Base-by-base conservation (phyloP, 2,888 invertebrate genomes). In the Apeira syringaria region DNA sequence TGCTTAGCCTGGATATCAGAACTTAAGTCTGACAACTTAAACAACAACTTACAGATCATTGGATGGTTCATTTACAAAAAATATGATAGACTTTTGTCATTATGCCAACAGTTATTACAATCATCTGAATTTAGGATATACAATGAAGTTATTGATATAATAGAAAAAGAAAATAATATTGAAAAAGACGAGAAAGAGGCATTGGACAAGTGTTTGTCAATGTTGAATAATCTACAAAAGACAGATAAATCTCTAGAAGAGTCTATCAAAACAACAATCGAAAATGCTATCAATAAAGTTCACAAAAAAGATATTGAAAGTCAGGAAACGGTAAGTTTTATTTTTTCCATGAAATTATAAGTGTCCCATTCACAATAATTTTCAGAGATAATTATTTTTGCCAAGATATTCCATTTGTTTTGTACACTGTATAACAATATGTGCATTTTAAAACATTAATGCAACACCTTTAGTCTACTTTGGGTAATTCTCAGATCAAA, bases 61-160 rank as follows among this genome's bases (percentile, higher is more conserved):
- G 96, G 97, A 3, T 91, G 92, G 74, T 80, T 92, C 2, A 72
- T 93, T 29, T 93, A 92, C 62, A 92, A 92, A 56, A 95, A 96
- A 72, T 94, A 93, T 85, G 85, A 92, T 5, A 85, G 91, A 60
- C 59, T 81, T 37, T 47, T 56, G 17, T 28, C 47, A 2, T 37
- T 74, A 8, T 74, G 74, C 71, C 54, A 81, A 54, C 52, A 59
- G 50, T 34, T 79, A 29, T 56, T 50, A 37, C 62, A 71, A 56
- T 47, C 53, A 4, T 46, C 63, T 34, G 59, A 73, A 45, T 71
- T 73, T 43, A 81, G 79, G 64, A 40, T 82, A 2, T 78, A 62
- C 43, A 55, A 50, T 32, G 85, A 88, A 62, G 71, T 81, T n/a
- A 48, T 77, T 33, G 64, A 77, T 22, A 47, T 78, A 11, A 33